Evolutionary conservation across 1,140 invertebrate genomes (phyloP).

Genomic region (Zaprionus tsacasi): DNA sequence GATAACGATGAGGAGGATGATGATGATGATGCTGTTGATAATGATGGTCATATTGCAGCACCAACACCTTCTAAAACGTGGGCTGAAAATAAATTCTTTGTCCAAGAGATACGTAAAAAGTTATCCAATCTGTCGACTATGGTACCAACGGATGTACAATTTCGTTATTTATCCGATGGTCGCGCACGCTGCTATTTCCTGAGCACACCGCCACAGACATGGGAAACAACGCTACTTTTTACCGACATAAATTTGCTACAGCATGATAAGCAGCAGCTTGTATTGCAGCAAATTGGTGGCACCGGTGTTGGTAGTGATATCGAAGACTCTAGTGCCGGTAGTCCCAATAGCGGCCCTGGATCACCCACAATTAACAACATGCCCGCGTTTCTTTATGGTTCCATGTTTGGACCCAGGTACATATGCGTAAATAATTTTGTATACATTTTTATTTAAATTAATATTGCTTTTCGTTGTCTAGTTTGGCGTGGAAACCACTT

Average conservation of each 20-base stretch:
- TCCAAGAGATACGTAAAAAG: conserved; percentile 92
- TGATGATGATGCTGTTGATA: conserved; percentile 75
- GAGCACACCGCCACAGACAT: conserved; percentile 91
- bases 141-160: conserved; percentile 91
- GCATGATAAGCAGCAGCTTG: conserved; percentile 56
- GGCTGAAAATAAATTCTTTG: conserved; percentile 91
- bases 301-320: conserved; percentile 12
- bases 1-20: conserved; percentile 77
- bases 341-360: conserved; percentile 33
- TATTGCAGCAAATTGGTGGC: conserved; percentile 47
- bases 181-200: conserved; percentile 95
- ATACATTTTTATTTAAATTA: neutral
- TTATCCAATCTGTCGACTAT: conserved; percentile 90
- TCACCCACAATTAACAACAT: conserved; percentile 53
- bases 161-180: conserved; percentile 90
- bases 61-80: conserved; percentile 87
- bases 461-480: conserved; percentile 23
- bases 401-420: conserved; percentile 54
- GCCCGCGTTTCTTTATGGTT: conserved; percentile 53
- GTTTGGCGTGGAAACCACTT: conserved; percentile 89
- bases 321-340: conserved; percentile 26
- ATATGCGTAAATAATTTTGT: neutral
- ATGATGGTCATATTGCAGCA: conserved; percentile 71
- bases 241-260: conserved; percentile 88
- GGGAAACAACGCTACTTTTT: conserved; percentile 95